Evolutionary conservation across 2,888 invertebrate species (phyloP), one percentile per base, ranked within the genome.

Genomic region (Drosophila trichaetosa): DNA sequence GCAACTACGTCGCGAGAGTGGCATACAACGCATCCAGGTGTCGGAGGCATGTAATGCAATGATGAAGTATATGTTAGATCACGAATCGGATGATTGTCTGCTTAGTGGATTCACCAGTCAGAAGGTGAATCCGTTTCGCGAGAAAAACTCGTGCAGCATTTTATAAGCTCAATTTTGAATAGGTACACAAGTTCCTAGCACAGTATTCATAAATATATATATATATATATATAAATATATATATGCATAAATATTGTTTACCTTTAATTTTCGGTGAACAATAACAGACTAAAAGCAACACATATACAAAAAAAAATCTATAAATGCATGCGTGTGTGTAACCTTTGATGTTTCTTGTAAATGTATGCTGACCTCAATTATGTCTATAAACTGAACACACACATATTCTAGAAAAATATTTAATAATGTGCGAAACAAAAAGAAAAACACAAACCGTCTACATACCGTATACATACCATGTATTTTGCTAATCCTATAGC

Each of bases 41-140:
- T 97, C 80, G 97, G 98, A 96, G 87, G 98, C 98, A n/a, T 97
- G 98, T 68, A 96, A 97, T 79, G 97, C 98, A 89, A 97, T 99
- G 86, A 96, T 98, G 92, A 97, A 97, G 92, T 98, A 96, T 92
- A 97, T 98, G 79, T 95, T 95, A 51, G 98, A 98, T 89, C 98
- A 98, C 91, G 97, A 98, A 91, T 96, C 97, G 87, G 98, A 98
- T 91, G 99, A 99, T 94, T 98, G 97, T 90, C 95, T 99, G 56
- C 95, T 99, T 78, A 97, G 97, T 79, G 99, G 99, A 10, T 99
- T 99, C 93, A 96, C 97, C 76, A 97, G 97, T 83, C 98, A 98
- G 93, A 97, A 98, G 93, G 97, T 98, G 21, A 99, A 99, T 94
- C 99, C 99, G 34, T 99, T 98, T 94, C 96, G 98, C 80, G 98